These are phyloP conservation scores for Paracentrotus lividus DNA, from an alignment of 53 echinoderm and acorn worm species.

Conservation along the genomic window DNA sequence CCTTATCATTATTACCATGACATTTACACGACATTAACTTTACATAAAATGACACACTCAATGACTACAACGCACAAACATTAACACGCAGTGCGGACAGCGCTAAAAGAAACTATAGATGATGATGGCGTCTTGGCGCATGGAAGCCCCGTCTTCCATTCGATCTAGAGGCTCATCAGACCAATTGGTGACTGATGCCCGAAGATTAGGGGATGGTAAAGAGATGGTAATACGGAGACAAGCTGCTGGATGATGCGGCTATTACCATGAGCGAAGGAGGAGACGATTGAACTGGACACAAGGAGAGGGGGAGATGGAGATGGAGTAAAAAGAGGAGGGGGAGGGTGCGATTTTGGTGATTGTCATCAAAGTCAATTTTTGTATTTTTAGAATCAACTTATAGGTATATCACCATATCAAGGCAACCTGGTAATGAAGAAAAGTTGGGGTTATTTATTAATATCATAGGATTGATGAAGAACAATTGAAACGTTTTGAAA, in stretches of 20 bases:
- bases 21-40: neutral
- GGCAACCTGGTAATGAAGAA: no score
- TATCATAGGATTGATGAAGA: no score
- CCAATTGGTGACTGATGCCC: conserved; percentile 60
- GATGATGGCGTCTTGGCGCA: conserved; percentile 5
- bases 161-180: conserved; percentile 23
- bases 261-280: conserved; percentile 33
- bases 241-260: conserved; percentile 56
- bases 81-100: neutral
- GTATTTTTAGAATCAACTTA: no score
- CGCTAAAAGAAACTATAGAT: no score
- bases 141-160: neutral
- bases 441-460: no score
- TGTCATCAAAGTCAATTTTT: no score
- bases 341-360: no score
- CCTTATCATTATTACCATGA: neutral
- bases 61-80: conserved; percentile 2
- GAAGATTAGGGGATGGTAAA: conserved; percentile 40
- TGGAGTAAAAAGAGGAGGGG: neutral
- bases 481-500: no score
- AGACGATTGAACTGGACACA: neutral
- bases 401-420: no score
- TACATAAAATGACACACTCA: neutral
- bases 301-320: neutral
- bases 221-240: conserved; percentile 64